Evolutionary conservation across 2,797 vertebrate species (phyloP).

Genomic region (Carapus acus): DNA sequence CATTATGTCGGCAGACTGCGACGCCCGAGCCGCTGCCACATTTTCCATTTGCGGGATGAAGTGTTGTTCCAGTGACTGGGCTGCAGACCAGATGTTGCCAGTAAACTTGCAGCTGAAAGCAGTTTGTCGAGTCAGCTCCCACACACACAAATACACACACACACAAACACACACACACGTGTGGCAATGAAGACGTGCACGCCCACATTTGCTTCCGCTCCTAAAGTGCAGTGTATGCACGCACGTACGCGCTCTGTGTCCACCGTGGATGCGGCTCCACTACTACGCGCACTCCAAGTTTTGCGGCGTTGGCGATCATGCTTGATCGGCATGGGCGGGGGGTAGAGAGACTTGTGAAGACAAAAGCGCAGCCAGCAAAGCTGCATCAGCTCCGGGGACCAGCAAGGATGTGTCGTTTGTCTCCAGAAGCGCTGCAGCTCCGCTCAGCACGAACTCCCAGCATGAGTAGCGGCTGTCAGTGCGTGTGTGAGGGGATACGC

Average conservation of each 20-base stretch:
- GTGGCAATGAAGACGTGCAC: constrained; percentile 7
- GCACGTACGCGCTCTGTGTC: not conserved
- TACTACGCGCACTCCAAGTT: not conserved
- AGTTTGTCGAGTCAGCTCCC: constrained; percentile 33
- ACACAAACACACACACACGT: constrained; percentile 10
- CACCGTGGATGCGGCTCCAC: not conserved
- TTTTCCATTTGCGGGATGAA: constrained; percentile 42
- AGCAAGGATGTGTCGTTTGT: not conserved
- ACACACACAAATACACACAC: constrained; percentile 34
- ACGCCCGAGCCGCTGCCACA: constrained; percentile 29
- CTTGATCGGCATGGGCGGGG: too few species aligned
- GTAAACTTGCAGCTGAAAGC: constrained; percentile 43
- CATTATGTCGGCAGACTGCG: constrained; percentile 40
- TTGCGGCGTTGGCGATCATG: constrained; percentile 10
- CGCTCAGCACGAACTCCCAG: constrained; percentile 2
- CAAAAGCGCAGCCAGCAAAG: constrained; percentile 8
- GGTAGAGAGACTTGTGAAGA: too few species aligned
- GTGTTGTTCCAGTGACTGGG: constrained; percentile 30
- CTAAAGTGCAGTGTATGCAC: not conserved
- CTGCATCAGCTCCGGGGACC: constrained; percentile 16
- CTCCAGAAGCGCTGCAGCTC: constrained; percentile 1
- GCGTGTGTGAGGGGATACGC: not conserved
- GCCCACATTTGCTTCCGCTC: not conserved
- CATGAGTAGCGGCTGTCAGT: not conserved
- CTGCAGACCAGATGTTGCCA: constrained; percentile 50